A percentile compares a stretch with the other conserved stretches of the same genome.
phyloP scores from a whole-genome alignment of 1,140 invertebrate genomes.

The Leptinotarsa undecemlineata region DNA sequence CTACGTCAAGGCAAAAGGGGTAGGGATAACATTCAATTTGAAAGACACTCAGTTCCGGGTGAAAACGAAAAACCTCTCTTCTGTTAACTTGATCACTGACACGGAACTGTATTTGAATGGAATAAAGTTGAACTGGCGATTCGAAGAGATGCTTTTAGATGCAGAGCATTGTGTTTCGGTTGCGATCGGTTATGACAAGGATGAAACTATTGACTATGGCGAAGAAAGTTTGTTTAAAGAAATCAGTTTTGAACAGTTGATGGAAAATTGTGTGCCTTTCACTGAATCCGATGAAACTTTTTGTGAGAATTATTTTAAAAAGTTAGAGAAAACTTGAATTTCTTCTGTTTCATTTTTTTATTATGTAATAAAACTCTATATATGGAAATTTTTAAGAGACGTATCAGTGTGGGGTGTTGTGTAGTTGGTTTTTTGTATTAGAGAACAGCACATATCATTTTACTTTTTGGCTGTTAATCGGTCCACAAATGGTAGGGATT shows the following conservation, averaged over 20 bases:
- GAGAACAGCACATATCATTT: no score
- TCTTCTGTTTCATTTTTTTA: no score
- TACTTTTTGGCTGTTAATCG: neutral
- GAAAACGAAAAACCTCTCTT: conserved; percentile 56
- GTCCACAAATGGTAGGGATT: neutral
- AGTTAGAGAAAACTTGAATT: conserved; percentile 40
- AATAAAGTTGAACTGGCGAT: conserved; percentile 70
- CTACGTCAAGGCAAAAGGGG: conserved; percentile 88
- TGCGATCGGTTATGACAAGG: conserved; percentile 55
- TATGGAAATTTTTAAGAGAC: no score
- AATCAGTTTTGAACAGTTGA: conserved; percentile 61
- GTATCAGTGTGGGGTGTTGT: no score
- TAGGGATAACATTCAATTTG: conserved; percentile 81
- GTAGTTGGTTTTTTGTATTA: no score
- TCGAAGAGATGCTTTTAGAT: conserved; percentile 87
- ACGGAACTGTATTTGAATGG: conserved; percentile 72
- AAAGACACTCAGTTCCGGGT: conserved; percentile 75
- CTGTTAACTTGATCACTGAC: conserved; percentile 62
- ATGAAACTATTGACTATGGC: neutral
- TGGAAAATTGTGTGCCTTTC: conserved; percentile 60
- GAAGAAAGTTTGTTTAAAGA: conserved; percentile 54
- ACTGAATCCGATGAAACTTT: conserved; percentile 61
- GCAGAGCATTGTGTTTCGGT: conserved; percentile 80
- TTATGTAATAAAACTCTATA: no score
- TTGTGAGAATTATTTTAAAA: conserved; percentile 52